Conservation (phyloP, 2,888 invertebrate genomes). For the Xanthia togata region DNA sequence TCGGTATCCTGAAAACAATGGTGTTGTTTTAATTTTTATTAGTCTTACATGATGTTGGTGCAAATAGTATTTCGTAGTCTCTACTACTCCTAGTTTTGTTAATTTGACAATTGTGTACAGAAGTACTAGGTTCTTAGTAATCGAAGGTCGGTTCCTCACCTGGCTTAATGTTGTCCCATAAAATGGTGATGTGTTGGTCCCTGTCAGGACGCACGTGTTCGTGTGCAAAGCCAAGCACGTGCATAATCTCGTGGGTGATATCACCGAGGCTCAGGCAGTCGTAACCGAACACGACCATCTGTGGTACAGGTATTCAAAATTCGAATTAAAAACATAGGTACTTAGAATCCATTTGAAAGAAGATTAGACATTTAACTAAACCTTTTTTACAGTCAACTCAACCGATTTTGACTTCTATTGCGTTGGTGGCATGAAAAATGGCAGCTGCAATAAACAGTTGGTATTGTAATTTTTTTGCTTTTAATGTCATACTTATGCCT, state of each 20-base stretch:
- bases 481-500: no score
- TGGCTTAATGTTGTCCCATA: conserved; percentile 93
- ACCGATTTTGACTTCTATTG: no score
- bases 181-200: conserved; percentile 92
- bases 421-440: no score
- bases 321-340: no score
- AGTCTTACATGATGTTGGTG: background rate
- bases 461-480: no score
- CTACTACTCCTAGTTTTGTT: background rate
- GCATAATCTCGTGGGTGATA: conserved; percentile 95
- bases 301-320: conserved; percentile 16
- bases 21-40: background rate
- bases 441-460: no score
- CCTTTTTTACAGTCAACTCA: no score
- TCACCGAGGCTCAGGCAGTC: conserved; percentile 92
- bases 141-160: conserved; percentile 78
- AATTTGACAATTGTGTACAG: background rate
- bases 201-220: conserved; percentile 94
- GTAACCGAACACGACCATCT: conserved; percentile 86
- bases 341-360: no score
- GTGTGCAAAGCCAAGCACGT: conserved; percentile 94
- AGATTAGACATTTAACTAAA: no score
- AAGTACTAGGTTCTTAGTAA: background rate
- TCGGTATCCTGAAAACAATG: conserved; percentile 87
- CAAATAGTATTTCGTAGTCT: background rate